Evolutionary conservation across 1,140 invertebrate species (phyloP).

Genomic region (Melitaea cinxia): DNA sequence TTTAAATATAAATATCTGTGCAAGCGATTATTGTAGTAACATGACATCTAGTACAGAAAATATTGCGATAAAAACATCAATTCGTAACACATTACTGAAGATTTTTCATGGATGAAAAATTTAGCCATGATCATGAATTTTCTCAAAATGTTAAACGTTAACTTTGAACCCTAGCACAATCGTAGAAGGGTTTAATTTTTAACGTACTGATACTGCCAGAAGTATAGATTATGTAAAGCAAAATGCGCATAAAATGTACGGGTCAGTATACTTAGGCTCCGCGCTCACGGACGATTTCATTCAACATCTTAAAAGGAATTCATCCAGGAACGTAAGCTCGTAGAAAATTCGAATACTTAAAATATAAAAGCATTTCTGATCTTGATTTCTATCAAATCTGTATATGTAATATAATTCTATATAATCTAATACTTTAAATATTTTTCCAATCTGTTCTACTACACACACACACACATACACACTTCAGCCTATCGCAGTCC

Average conservation of each 20-base stretch:
- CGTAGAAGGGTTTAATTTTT: conserved; percentile 12
- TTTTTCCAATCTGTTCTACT: too few species aligned
- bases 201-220: conserved; percentile 9
- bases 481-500: too few species aligned
- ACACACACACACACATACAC: too few species aligned
- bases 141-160: neutral
- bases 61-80: conserved; percentile 4
- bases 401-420: conserved; percentile 67
- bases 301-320: conserved; percentile 62
- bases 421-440: conserved; percentile 48
- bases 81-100: conserved; percentile 1
- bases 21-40: too few species aligned
- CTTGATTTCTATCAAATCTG: conserved; percentile 57
- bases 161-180: conserved; percentile 17
- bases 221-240: conserved; percentile 45
- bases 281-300: conserved; percentile 53
- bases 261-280: conserved; percentile 58
- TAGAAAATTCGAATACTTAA: conserved; percentile 68
- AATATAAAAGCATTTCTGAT: conserved; percentile 71
- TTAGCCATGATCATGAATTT: conserved; percentile 6
- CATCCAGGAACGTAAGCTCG: conserved; percentile 63
- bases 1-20: too few species aligned
- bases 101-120: conserved; percentile 18
- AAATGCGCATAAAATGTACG: conserved; percentile 48
- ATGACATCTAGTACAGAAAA: too few species aligned